phyloP scores from a whole-genome alignment of 92 coral and sea anemone genomes.

The Porites rus region DNA sequence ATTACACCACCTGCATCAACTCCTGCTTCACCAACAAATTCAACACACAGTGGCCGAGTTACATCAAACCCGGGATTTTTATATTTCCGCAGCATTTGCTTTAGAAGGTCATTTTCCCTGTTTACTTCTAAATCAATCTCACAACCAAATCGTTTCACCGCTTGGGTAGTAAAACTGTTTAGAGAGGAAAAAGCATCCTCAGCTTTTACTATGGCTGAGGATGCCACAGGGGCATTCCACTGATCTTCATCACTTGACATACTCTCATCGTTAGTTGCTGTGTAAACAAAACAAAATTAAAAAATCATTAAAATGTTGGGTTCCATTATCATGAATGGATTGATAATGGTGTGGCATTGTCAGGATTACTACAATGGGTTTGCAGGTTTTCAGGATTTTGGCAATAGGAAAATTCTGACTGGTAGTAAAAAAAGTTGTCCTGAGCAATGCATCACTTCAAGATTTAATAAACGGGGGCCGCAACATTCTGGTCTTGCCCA shows the following conservation, averaged over 20 bases:
- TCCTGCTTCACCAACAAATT: slow-evolving; percentile 37
- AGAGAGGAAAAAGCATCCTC: slow-evolving; percentile 9
- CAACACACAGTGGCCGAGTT: slow-evolving; percentile 30
- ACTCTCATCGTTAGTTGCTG: too few relatives aligned
- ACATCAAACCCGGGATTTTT: slow-evolving; percentile 53
- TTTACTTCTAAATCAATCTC: slow-evolving; percentile 38
- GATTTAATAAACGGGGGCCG: too few relatives aligned
- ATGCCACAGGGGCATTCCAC: slow-evolving; percentile 17
- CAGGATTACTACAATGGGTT: too few relatives aligned
- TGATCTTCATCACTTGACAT: background rate
- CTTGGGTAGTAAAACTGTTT: slow-evolving; percentile 27
- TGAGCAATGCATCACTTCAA: too few relatives aligned
- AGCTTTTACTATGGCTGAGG: background rate
- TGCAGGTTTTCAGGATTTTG: too few relatives aligned
- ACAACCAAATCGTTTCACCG: slow-evolving; percentile 17
- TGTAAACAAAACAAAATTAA: too few relatives aligned
- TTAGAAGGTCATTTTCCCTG: slow-evolving; percentile 35
- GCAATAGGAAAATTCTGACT: too few relatives aligned
- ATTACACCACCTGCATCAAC: slow-evolving; percentile 54
- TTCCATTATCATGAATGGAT: too few relatives aligned
- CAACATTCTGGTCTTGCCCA: too few relatives aligned
- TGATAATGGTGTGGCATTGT: too few relatives aligned
- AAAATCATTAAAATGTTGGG: too few relatives aligned
- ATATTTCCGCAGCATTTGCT: slow-evolving; percentile 59
- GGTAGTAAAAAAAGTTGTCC: too few relatives aligned